These are phyloP conservation scores for Siniperca chuatsi DNA, from an alignment of 2,113 vertebrate genomes.

Conservation along the genomic window DNA sequence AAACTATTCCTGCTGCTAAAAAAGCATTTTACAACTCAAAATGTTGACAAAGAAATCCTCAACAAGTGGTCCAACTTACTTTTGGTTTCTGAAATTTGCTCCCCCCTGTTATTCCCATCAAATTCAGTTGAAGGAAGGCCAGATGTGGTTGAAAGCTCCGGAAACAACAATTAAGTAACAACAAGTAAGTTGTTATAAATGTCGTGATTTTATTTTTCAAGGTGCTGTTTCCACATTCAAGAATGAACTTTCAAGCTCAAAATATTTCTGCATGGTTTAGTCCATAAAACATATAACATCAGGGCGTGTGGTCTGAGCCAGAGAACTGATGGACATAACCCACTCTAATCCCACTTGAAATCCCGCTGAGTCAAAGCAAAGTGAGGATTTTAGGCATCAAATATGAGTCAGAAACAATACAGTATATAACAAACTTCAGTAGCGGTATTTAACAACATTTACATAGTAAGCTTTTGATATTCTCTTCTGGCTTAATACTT, in stretches of 20 bases:
- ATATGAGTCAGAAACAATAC: conserved; percentile 33
- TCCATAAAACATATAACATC: not conserved
- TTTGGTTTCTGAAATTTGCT: not conserved
- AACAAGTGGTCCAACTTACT: not conserved
- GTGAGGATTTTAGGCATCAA: conserved; percentile 23
- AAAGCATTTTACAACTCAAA: not conserved
- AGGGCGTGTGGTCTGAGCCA: conserved; percentile 9
- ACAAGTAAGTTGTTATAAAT: not conserved
- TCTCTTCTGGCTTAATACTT: conserved; percentile 35
- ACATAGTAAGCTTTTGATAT: conserved; percentile 36
- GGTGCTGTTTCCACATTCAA: not conserved
- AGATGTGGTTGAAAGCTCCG: not conserved
- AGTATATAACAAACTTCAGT: conserved; percentile 22
- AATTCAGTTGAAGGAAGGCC: not conserved
- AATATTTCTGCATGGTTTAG: conserved; percentile 6
- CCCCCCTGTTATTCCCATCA: not conserved
- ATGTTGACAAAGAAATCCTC: not conserved
- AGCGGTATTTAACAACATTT: conserved; percentile 43
- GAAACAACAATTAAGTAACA: not conserved
- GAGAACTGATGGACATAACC: not conserved
- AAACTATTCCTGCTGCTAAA: not conserved
- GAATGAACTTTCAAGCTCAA: not conserved
- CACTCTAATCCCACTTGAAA: conserved; percentile 13
- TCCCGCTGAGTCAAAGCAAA: not conserved
- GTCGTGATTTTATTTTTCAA: not conserved